Conservation (phyloP, 2,888 invertebrate species). For the Leucophenga maculata region DNA sequence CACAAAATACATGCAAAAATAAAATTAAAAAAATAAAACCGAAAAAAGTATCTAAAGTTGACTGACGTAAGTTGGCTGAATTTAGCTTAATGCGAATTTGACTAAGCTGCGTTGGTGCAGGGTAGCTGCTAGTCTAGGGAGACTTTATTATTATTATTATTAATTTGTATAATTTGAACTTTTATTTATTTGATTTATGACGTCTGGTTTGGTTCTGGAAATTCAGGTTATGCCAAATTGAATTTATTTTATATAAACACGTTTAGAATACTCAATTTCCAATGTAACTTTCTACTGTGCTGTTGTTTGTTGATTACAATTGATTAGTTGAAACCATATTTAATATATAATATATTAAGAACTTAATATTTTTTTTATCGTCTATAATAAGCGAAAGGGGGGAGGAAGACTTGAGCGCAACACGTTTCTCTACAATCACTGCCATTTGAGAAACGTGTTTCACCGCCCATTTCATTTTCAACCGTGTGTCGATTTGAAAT, state of each 20-base stretch:
- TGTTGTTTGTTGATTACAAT: background rate
- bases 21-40: background rate
- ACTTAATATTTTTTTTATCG: background rate
- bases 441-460: constrained; percentile 16
- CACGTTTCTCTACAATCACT: constrained; percentile 23
- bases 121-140: background rate
- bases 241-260: background rate
- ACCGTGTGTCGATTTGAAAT: constrained; percentile 6
- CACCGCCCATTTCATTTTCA: constrained; percentile 12
- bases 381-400: background rate
- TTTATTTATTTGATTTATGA: background rate
- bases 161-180: background rate
- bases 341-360: constrained; percentile 1
- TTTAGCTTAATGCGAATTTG: background rate
- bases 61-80: constrained; percentile 19
- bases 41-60: background rate
- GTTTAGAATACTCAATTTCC: background rate
- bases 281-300: background rate
- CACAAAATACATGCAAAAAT: background rate
- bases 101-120: background rate
- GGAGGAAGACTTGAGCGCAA: background rate
- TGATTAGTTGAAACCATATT: constrained; percentile 8
- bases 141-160: background rate
- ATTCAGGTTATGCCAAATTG: background rate
- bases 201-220: background rate